Percentiles rank a stretch among this genome's conserved stretches.
phyloP scores from a whole-genome alignment of 2,797 vertebrate species.

The Siniperca undulata region DNA sequence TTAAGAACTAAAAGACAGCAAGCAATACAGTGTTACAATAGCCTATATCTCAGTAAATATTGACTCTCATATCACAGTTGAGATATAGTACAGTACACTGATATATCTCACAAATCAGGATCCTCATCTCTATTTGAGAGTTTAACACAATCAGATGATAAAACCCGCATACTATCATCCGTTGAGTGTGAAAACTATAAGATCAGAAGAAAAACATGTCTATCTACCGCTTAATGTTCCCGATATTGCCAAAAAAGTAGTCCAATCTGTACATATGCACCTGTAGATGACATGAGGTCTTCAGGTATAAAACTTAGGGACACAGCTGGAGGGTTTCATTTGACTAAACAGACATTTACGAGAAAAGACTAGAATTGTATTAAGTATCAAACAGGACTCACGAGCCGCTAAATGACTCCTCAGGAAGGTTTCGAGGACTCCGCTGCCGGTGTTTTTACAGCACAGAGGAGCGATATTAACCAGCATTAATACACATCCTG shows the following conservation, averaged over 20 bases:
- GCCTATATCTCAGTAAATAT: not conserved
- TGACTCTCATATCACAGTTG: not conserved
- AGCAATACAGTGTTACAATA: not conserved
- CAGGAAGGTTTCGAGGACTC: constrained; percentile 3
- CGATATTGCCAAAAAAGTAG: not conserved
- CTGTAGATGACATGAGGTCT: not conserved
- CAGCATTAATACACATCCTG: rapidly evolving
- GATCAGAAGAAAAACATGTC: not conserved
- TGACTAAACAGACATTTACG: not conserved
- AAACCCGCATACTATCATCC: not conserved
- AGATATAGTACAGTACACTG: not conserved
- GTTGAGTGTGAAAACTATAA: not conserved
- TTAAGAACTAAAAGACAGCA: not conserved
- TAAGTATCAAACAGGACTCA: not conserved
- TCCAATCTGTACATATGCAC: not conserved
- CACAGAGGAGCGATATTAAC: not conserved
- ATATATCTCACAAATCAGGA: not conserved
- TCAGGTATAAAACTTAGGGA: constrained; percentile 28
- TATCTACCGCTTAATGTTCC: not conserved
- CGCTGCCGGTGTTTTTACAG: not conserved
- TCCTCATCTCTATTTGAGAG: not conserved
- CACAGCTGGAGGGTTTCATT: not conserved
- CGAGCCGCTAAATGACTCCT: constrained; percentile 32
- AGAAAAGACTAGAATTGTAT: not conserved
- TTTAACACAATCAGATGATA: not conserved